Conservation (phyloP, 2,888 invertebrate genomes). For the Ectemnius cavifrons region DNA sequence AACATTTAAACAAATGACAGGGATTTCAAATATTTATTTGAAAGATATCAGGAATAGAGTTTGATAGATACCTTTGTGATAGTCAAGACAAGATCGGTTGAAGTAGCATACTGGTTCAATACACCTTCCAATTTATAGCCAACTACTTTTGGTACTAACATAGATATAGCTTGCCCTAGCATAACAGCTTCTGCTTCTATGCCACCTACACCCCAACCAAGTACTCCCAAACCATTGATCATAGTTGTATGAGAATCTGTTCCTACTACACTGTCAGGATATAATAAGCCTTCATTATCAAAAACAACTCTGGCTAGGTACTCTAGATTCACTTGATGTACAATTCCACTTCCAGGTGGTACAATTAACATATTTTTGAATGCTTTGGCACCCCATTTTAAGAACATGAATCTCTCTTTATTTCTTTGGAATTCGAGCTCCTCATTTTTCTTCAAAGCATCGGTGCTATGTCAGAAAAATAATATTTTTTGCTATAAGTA, state of each 20-base stretch:
- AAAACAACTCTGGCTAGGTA: conserved; percentile 96
- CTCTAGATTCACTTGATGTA: conserved; percentile 98
- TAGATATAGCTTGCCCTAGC: conserved; percentile 98
- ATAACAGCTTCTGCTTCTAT: conserved; percentile 99
- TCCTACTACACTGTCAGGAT: conserved; percentile 96
- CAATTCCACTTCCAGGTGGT: conserved; percentile 98
- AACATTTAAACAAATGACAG: neutral
- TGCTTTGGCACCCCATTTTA: conserved; percentile 99
- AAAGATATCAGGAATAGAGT: neutral
- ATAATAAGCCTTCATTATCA: conserved; percentile 82
- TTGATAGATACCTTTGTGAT: conserved; percentile 89
- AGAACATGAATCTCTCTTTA: conserved; percentile 95
- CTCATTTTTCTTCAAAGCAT: conserved; percentile 95
- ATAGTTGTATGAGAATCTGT: conserved; percentile 99
- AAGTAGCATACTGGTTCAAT: conserved; percentile 90
- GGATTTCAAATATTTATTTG: neutral
- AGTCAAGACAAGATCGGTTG: conserved; percentile 97
- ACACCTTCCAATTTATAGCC: conserved; percentile 93
- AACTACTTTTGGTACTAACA: conserved; percentile 97
- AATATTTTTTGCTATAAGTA: neutral
- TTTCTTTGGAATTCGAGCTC: conserved; percentile 97
- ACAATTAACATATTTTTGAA: conserved; percentile 98
- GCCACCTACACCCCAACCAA: conserved; percentile 98
- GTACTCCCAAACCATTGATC: conserved; percentile 97
- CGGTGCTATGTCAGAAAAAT: conserved; percentile 81